Base-by-base conservation (phyloP, 2,113 vertebrate species). In the Zingel zingel region DNA sequence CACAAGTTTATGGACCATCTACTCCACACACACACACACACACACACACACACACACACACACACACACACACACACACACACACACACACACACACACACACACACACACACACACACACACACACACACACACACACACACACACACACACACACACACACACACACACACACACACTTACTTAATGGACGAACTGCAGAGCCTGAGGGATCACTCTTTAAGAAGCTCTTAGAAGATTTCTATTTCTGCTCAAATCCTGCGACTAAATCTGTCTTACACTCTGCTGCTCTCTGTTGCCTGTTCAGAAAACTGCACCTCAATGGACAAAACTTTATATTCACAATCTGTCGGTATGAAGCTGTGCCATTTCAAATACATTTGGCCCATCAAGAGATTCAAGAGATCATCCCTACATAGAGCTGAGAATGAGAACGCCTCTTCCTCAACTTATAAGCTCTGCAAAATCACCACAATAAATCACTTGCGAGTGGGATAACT, bases 281-380 rank as follows among this genome's bases (percentile, higher is more conserved):
- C 74, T 85, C 80, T 92, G 86, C 91, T 89, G 83, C 93, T 2
- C 89, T 77, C 94, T 94, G 82, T 81, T 90, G 92, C 13, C 66
- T 5, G 54, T 15, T 73, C 30, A n/a, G 15, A 25, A 16, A 85
- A 89, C 80, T 61, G 77, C 91, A 90, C 16, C 58, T 30, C 10
- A 11, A 27, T 36, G 43, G 19, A 66, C 8, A 3, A 69, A 48
- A 73, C 57, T 21, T 19, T 14, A 16, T 27, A 58, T 56, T 71
- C 30, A 63, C 19, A 58, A 74, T 74, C 79, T 50, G 64, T 76
- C 16, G 0, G 68, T 54, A 64, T 51, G 50, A 83, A 59, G 10
- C 30, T 39, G 58, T 64, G 78, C 74, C 70, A 48, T 79, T 79
- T 73, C 4, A 61, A 62, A 50, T 57, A 63, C 30, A 45, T 64